Percentiles rank a stretch among this genome's conserved stretches.
These are phyloP conservation scores for Ectemnius cavifrons DNA, from an alignment of 2,888 invertebrate species.

Conservation along the genomic window DNA sequence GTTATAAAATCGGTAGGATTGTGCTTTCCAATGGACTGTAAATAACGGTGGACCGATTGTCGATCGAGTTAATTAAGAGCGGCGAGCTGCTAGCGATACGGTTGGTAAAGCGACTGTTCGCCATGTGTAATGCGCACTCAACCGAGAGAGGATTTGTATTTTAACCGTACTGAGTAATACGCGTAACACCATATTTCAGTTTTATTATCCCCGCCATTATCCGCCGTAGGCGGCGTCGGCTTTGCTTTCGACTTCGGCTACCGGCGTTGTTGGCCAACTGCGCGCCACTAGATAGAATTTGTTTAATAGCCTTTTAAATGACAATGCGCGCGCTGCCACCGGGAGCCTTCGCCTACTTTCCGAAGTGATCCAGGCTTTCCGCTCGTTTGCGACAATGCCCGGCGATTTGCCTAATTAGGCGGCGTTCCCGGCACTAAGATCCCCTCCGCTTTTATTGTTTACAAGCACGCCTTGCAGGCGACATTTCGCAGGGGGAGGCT, in stretches of 20 bases:
- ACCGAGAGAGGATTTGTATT: neutral
- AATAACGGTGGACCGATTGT: neutral
- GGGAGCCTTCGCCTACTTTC: slow-evolving; percentile 1
- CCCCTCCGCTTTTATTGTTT: slow-evolving; percentile 34
- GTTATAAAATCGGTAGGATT: neutral
- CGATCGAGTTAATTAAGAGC: slow-evolving; percentile 5
- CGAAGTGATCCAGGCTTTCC: slow-evolving; percentile 8
- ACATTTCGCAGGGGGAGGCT: neutral
- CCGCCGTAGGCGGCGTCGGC: neutral
- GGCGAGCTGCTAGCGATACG: neutral
- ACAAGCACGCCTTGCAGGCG: slow-evolving; percentile 25
- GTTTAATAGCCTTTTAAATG: slow-evolving; percentile 12
- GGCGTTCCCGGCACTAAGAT: slow-evolving; percentile 10
- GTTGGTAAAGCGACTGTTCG: neutral
- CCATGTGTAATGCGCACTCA: neutral
- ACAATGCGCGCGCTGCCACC: neutral
- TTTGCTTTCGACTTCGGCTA: neutral
- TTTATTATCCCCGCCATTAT: neutral
- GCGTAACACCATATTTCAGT: neutral
- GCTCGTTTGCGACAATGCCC: slow-evolving; percentile 28
- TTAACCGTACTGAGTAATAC: neutral
- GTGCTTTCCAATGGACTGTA: neutral
- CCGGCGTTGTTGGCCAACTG: too few relatives aligned
- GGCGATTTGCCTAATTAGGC: slow-evolving; percentile 24
- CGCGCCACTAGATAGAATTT: slow-evolving; percentile 3